These are phyloP conservation scores for Leptopilina clavipes DNA, from an alignment of 1,140 invertebrate genomes.

Conservation along the genomic window DNA sequence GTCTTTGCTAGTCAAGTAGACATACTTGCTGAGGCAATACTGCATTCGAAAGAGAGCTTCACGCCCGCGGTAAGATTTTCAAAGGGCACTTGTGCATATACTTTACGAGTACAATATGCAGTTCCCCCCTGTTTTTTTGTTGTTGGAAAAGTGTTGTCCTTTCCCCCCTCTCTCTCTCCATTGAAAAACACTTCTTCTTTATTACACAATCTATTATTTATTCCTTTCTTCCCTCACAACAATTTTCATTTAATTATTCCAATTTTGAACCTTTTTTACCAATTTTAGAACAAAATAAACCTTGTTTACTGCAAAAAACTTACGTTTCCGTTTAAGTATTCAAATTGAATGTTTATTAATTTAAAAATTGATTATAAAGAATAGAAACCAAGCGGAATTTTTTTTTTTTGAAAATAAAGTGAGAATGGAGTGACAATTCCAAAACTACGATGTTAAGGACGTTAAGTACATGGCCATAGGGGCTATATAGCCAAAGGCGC, in stretches of 20 bases:
- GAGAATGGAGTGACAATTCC: slow-evolving; percentile 63
- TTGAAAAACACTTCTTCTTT: no score
- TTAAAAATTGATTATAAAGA: no score
- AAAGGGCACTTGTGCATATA: slow-evolving; percentile 66
- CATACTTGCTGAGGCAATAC: slow-evolving; percentile 61
- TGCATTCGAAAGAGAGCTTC: slow-evolving; percentile 62
- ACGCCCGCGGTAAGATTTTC: slow-evolving; percentile 68
- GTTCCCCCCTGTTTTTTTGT: slow-evolving; percentile 38
- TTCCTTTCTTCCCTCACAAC: no score
- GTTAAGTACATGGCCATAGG: slow-evolving; percentile 68
- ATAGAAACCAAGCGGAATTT: no score
- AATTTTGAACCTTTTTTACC: no score
- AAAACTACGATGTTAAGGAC: slow-evolving; percentile 63
- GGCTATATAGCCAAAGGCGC: slow-evolving; percentile 72
- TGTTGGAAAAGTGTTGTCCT: slow-evolving; percentile 61
- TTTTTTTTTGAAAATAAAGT: no score
- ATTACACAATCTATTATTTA: no score
- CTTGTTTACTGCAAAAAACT: no score
- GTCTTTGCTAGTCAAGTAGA: slow-evolving; percentile 59
- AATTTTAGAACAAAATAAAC: no score
- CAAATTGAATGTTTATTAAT: no score
- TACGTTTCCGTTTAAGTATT: no score
- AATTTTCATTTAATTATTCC: no score
- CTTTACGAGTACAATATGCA: slow-evolving; percentile 63
- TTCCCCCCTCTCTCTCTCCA: background rate